A percentile compares a stretch with the other conserved stretches of the same genome.
Evolutionary conservation across 64 coral and sea anemone genomes (phyloP).

Genomic region (Cladopsammia gracilis): DNA sequence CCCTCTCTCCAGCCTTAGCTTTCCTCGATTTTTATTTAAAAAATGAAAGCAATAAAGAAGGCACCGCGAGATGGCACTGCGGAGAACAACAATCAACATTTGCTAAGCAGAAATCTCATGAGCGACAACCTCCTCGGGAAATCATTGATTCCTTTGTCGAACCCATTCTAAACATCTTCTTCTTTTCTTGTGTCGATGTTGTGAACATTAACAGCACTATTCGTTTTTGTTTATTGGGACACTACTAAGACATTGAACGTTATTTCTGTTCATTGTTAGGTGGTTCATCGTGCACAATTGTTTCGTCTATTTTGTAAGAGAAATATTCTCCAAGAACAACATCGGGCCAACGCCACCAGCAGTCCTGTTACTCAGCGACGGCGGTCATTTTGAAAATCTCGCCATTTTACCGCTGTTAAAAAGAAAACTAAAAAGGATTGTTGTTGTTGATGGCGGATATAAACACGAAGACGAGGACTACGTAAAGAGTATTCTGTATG

Average conservation of each 20-base stretch:
- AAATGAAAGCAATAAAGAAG: too few relatives aligned
- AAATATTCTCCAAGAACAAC: too few relatives aligned
- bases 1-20: too few relatives aligned
- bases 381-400: constrained; percentile 15
- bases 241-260: background rate
- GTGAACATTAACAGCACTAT: background rate
- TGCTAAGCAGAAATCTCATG: too few relatives aligned
- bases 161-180: too few relatives aligned
- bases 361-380: constrained; percentile 68
- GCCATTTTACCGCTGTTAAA: constrained; percentile 34
- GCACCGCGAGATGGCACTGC: too few relatives aligned
- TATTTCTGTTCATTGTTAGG: background rate
- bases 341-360: constrained; percentile 54
- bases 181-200: background rate
- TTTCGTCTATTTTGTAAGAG: too few relatives aligned
- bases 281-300: constrained; percentile 77
- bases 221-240: background rate
- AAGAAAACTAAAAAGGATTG: background rate
- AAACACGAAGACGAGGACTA: background rate
- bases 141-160: too few relatives aligned
- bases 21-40: too few relatives aligned
- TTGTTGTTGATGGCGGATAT: constrained; percentile 6
- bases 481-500: background rate
- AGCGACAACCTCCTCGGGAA: too few relatives aligned
- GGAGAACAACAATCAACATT: too few relatives aligned